phyloP scores from a whole-genome alignment of 2,888 invertebrate genomes.

The Hypomecis punctinalis region DNA sequence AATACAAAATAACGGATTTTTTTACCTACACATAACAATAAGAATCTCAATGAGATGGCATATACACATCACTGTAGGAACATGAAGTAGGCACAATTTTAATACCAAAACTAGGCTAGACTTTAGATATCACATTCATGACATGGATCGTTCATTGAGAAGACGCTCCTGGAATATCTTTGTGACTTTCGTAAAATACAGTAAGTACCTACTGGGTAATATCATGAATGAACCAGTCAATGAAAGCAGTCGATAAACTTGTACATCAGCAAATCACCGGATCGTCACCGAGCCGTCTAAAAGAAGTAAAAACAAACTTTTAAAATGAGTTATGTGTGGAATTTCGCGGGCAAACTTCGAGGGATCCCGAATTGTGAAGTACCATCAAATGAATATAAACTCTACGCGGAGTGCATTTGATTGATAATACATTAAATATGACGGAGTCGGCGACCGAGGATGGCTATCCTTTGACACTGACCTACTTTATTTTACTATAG shows the following conservation, averaged over 20 bases:
- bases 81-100: no score
- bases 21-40: no score
- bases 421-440: conserved; percentile 58
- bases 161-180: no score
- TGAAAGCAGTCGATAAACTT: conserved; percentile 26
- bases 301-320: conserved; percentile 35
- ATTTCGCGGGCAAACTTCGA: conserved; percentile 35
- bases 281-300: conserved; percentile 17
- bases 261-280: conserved; percentile 11
- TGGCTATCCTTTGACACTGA: conserved; percentile 76
- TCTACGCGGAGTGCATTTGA: conserved; percentile 61
- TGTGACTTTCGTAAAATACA: not conserved
- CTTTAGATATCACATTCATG: no score
- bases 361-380: conserved; percentile 25
- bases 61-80: no score
- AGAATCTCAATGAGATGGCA: no score
- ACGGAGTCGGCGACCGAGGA: conserved; percentile 56
- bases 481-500: conserved; percentile 70
- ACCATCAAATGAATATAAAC: conserved; percentile 54
- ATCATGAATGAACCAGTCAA: conserved; percentile 32
- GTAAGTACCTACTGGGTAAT: not conserved
- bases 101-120: no score
- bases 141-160: no score
- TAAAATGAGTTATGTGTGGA: conserved; percentile 39
- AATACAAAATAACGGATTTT: no score